Conservation (phyloP, 2,113 vertebrate species). For the Nothoprocta perdicaria region DNA sequence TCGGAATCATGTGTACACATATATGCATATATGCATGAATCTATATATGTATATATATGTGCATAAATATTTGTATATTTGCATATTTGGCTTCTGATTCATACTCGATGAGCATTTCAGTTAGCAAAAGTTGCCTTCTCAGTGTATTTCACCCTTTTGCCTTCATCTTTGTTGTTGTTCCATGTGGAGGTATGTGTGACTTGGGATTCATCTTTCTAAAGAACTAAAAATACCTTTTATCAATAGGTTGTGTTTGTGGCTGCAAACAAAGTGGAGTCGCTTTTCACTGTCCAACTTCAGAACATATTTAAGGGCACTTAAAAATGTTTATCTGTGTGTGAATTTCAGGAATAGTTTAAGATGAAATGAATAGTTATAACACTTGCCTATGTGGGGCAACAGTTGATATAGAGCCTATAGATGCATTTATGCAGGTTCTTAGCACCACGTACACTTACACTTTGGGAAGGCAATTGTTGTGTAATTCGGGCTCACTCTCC, state of each 20-base stretch:
- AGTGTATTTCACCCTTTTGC: background rate
- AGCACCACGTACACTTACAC: background rate
- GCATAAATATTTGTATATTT: too few species aligned
- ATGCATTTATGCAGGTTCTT: background rate
- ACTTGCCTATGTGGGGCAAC: rapidly evolving
- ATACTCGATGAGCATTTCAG: background rate
- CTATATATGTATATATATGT: too few species aligned
- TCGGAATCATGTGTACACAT: background rate
- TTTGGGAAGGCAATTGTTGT: background rate
- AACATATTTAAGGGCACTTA: background rate
- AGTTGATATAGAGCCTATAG: background rate
- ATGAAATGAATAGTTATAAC: background rate
- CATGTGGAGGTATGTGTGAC: rapidly evolving
- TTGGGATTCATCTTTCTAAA: background rate
- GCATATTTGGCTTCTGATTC: background rate
- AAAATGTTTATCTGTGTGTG: background rate
- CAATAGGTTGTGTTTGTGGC: background rate
- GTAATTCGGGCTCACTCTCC: background rate
- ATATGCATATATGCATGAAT: rapidly evolving
- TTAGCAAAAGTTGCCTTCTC: background rate
- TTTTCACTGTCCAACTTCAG: background rate
- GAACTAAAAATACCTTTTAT: background rate
- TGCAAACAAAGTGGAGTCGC: background rate
- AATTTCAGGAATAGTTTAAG: rapidly evolving
- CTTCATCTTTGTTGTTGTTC: background rate